A percentile compares a stretch with the other conserved stretches of the same genome.
Conservation (phyloP, 2,888 invertebrate species). For the Mactromeris polynyma region DNA sequence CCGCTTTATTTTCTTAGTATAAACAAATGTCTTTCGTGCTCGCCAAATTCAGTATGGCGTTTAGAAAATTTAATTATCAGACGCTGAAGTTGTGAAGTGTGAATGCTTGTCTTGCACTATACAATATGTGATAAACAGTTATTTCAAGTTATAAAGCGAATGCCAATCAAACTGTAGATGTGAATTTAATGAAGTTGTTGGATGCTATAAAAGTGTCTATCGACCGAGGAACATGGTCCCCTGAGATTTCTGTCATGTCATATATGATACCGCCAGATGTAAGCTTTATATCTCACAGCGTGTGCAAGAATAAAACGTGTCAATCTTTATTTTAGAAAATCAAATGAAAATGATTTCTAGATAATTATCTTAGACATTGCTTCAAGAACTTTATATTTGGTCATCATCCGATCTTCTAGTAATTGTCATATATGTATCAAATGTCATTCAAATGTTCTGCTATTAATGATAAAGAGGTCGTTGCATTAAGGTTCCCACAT, state of each 20-base stretch:
- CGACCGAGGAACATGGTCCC: neutral
- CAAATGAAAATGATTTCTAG: neutral
- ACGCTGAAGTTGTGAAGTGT: neutral
- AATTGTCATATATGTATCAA: no score
- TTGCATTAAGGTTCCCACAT: no score
- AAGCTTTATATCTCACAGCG: neutral
- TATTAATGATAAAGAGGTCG: no score
- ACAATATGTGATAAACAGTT: neutral
- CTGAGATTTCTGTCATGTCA: neutral
- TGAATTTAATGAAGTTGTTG: neutral
- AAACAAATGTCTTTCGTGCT: no score
- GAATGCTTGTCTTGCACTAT: no score
- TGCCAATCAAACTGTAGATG: neutral
- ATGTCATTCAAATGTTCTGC: no score
- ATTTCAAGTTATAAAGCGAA: neutral
- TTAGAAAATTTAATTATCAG: neutral
- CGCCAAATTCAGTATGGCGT: neutral
- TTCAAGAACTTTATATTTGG: neutral
- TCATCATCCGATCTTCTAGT: no score
- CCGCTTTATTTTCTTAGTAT: no score
- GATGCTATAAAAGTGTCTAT: neutral
- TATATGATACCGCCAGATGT: neutral
- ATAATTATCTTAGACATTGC: neutral
- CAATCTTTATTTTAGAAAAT: neutral
- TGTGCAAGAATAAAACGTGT: neutral